phyloP scores from a whole-genome alignment of 2,888 invertebrate species.

The Drosophila subquinaria region DNA sequence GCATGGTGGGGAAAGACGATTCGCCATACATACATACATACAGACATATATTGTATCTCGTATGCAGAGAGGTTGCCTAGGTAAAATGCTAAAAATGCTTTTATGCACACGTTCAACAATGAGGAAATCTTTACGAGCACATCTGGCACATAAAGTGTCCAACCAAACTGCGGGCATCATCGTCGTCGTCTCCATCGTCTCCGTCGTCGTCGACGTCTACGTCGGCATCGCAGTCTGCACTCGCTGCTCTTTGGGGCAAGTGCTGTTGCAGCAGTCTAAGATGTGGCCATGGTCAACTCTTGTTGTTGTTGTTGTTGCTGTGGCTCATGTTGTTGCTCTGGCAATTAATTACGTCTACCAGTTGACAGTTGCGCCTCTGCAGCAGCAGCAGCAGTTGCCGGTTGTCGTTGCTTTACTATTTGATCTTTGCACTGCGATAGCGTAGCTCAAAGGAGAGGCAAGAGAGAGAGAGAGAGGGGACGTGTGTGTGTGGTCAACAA shows the following conservation, averaged over 20 bases:
- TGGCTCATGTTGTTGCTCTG: constrained; percentile 54
- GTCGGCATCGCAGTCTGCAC: constrained; percentile 16
- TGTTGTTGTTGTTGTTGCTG: constrained; percentile 45
- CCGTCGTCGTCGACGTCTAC: constrained; percentile 4
- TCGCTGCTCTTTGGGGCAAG: constrained; percentile 35
- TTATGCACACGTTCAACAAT: constrained; percentile 79
- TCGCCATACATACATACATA: neutral
- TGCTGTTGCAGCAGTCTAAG: constrained; percentile 56
- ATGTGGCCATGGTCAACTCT: constrained; percentile 56
- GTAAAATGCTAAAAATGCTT: constrained; percentile 72
- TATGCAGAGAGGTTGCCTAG: constrained; percentile 33
- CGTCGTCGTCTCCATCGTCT: constrained; percentile 9
- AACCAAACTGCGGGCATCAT: constrained; percentile 51
- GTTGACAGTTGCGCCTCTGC: constrained; percentile 72
- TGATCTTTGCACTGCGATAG: constrained; percentile 80
- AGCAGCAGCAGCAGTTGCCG: constrained; percentile 42
- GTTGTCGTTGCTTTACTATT: constrained; percentile 74
- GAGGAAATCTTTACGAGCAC: constrained; percentile 81
- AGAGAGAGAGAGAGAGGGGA: neutral
- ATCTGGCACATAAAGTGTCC: constrained; percentile 79
- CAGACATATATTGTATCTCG: constrained; percentile 8
- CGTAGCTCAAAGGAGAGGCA: constrained; percentile 48
- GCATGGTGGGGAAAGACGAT: neutral
- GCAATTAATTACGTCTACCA: constrained; percentile 76
- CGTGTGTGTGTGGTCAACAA: constrained; percentile 58